Evolutionary conservation across 2,888 invertebrate genomes (phyloP).

Genomic region (Pyrocoelia pectoralis): DNA sequence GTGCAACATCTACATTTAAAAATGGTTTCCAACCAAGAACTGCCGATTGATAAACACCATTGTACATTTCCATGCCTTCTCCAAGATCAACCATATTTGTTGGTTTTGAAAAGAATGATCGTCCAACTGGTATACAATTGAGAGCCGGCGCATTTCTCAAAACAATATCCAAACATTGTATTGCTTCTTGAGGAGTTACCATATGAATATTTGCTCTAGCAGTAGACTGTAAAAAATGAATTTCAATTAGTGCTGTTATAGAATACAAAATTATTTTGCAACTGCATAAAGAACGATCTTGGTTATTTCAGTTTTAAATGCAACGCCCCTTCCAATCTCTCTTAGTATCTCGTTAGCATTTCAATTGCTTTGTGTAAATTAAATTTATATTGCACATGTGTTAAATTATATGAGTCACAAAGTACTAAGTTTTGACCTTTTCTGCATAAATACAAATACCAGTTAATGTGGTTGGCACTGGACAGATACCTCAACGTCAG

Average conservation of each 20-base stretch:
- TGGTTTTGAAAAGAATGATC: constrained; percentile 76
- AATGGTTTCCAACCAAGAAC: constrained; percentile 88
- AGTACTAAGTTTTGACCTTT: too few relatives aligned
- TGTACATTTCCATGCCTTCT: constrained; percentile 89
- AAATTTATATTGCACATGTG: too few relatives aligned
- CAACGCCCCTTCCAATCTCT: too few relatives aligned
- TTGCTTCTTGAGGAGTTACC: constrained; percentile 64
- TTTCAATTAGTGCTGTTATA: not conserved
- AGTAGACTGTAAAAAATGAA: constrained; percentile 44
- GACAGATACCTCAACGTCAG: too few relatives aligned
- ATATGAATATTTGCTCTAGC: constrained; percentile 47
- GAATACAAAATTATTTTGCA: too few relatives aligned
- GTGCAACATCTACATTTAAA: constrained; percentile 90
- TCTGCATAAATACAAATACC: too few relatives aligned
- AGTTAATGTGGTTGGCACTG: too few relatives aligned
- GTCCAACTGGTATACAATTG: constrained; percentile 68
- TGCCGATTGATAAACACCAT: constrained; percentile 92
- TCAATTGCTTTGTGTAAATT: too few relatives aligned
- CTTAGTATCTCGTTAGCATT: too few relatives aligned
- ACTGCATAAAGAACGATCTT: too few relatives aligned
- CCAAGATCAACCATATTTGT: constrained; percentile 67
- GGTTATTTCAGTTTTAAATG: too few relatives aligned
- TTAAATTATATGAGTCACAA: too few relatives aligned
- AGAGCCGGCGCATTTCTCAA: constrained; percentile 71
- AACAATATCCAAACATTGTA: constrained; percentile 88